phyloP scores from a whole-genome alignment of 2,888 invertebrate species.

The Cerastoderma edule region DNA sequence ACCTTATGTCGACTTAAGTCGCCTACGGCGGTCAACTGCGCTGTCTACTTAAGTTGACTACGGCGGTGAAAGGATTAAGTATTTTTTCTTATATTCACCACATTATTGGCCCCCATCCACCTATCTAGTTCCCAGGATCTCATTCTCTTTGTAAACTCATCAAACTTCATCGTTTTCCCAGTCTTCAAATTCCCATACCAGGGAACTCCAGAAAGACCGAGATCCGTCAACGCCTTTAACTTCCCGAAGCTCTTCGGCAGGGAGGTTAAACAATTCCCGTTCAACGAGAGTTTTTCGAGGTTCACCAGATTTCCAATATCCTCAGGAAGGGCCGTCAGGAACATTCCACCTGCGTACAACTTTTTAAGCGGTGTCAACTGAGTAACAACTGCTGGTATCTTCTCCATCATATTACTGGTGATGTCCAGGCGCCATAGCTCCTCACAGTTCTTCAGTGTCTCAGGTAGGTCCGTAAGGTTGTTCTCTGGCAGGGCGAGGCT shows the following conservation, averaged over 20 bases:
- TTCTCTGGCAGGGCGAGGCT: slow-evolving; percentile 64
- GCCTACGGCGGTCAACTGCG: too few relatives aligned
- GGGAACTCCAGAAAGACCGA: slow-evolving; percentile 71
- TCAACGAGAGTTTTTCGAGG: slow-evolving; percentile 66
- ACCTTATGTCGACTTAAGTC: too few relatives aligned
- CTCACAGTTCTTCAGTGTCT: slow-evolving; percentile 58
- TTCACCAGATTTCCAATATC: slow-evolving; percentile 69
- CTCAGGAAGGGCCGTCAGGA: slow-evolving; percentile 70
- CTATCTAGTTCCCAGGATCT: slow-evolving; percentile 49
- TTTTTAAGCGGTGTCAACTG: slow-evolving; percentile 62
- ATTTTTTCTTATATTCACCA: too few relatives aligned
- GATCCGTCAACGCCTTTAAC: slow-evolving; percentile 65
- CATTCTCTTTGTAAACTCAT: slow-evolving; percentile 57
- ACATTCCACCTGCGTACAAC: slow-evolving; percentile 70
- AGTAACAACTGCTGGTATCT: slow-evolving; percentile 64
- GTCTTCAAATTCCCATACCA: slow-evolving; percentile 66
- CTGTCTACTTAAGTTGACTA: too few relatives aligned
- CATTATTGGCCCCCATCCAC: slow-evolving; percentile 68
- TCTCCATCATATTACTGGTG: slow-evolving; percentile 65
- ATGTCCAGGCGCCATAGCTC: slow-evolving; percentile 62
- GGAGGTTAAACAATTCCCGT: slow-evolving; percentile 71
- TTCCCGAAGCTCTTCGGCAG: slow-evolving; percentile 70
- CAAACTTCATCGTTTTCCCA: slow-evolving; percentile 56
- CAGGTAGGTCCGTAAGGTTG: slow-evolving; percentile 66
- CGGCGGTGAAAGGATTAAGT: too few relatives aligned